phyloP scores from a whole-genome alignment of 2,797 vertebrate genomes.

The Corythornis leucogaster region DNA sequence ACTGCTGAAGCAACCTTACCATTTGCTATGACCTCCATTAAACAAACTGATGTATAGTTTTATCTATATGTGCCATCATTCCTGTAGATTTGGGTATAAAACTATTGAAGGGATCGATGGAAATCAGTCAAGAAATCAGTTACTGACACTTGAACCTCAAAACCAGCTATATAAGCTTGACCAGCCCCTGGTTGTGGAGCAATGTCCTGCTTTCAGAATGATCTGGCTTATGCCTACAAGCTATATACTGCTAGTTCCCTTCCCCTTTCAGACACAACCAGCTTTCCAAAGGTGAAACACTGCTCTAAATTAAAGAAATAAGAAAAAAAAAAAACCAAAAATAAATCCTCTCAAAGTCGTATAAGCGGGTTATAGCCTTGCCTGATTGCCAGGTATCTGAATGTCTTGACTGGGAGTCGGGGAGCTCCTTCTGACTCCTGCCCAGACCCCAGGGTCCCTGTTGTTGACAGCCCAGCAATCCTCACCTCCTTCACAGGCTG shows the following conservation, averaged over 20 bases:
- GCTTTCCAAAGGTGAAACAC: neutral
- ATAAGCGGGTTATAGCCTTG: neutral
- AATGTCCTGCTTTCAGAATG: neutral
- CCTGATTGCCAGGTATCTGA: neutral
- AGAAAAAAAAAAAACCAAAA: neutral
- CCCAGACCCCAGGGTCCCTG: neutral
- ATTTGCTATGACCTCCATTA: neutral
- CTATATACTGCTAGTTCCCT: neutral
- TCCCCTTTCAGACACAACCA: neutral
- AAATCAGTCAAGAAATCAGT: neutral
- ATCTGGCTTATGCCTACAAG: neutral
- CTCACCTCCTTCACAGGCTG: neutral
- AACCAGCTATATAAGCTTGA: neutral
- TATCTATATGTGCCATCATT: neutral
- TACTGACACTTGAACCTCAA: neutral
- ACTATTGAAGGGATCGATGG: neutral
- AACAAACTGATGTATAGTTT: neutral
- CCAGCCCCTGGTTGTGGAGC: neutral
- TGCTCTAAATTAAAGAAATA: neutral
- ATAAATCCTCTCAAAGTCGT: fast-evolving
- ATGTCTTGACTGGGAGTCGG: neutral
- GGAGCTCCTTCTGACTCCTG: neutral
- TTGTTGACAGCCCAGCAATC: neutral
- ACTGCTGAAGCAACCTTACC: neutral
- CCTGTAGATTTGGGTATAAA: neutral